Base-by-base conservation (phyloP, 2,113 vertebrate species). In the Rhadina sibilatrix region DNA sequence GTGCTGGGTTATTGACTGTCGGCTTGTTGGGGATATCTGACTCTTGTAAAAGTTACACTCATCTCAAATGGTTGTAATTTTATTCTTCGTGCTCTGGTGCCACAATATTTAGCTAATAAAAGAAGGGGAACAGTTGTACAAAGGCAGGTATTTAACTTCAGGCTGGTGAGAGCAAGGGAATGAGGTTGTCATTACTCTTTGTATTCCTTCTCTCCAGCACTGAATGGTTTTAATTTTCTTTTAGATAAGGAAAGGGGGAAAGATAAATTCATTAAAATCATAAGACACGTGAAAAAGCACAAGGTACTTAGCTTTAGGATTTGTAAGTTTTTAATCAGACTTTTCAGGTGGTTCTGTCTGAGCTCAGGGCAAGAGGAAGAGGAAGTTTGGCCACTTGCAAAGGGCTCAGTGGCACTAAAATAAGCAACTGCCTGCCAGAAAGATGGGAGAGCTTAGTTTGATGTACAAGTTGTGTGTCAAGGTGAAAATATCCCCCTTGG, bases 31-130 rank as follows among this genome's bases (percentile, higher is more conserved):
- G 74, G 83, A 54, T 90, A 89, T 85, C 96, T 93, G 80, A 89
- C 94, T 93, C 95, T 77, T 93, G 40, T 90, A 87, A 79, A 94
- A 79, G 83, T 95, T 89, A 24, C 71, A 79, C 95, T 93, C 90
- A 86, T 91, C 90, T 96, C 85, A 93, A 79, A 76, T 50, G 74
- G 40, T 76, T 93, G 52, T 68, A 33, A 35, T 95, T 90, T 90
- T 79, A 52, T 53, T 96, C 90, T 63, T 57, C 49, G 63, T 27
- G 69, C 61, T 79, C 37, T 79, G 15, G 52, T 75, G 57, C 91
- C 89, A 64, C 30, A 16, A 25, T 93, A 91, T 90, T 94, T 88
- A 80, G 70, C 77, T 82, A 25, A 50, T 72, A 83, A 91, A 94
- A 93, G 66, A 57, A 92, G 82, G 74, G 83, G 37, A 82, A 6